Conservation (phyloP, 1,140 invertebrate genomes). For the Formica exsecta region DNA sequence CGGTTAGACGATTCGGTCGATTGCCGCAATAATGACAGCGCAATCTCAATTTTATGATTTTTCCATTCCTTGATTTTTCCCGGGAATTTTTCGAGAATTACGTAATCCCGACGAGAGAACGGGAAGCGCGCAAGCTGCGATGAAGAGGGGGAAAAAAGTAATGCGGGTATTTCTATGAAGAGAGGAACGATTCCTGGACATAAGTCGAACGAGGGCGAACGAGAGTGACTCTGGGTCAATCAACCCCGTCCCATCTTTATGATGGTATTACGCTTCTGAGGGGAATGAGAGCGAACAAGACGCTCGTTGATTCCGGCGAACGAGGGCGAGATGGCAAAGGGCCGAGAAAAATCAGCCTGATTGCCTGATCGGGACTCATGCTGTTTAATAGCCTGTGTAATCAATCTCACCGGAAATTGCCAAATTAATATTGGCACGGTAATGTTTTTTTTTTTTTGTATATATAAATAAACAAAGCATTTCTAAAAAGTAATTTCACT, state of each 20-base stretch:
- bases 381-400: constrained; percentile 31
- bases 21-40: constrained; percentile 2
- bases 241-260: constrained; percentile 31
- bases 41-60: constrained; percentile 46
- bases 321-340: not conserved
- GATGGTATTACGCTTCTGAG: constrained; percentile 37
- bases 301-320: constrained; percentile 19
- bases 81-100: constrained; percentile 50
- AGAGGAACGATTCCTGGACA: constrained; percentile 21
- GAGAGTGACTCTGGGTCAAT: constrained; percentile 47
- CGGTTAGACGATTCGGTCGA: not conserved
- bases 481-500: no score
- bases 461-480: no score
- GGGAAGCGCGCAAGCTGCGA: not conserved
- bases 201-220: constrained; percentile 36
- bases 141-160: not conserved
- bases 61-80: constrained; percentile 13
- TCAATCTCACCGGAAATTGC: not conserved
- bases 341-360: constrained; percentile 38
- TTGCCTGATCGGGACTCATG: not conserved
- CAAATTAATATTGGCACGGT: not conserved
- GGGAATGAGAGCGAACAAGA: constrained; percentile 1
- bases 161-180: constrained; percentile 14
- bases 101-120: constrained; percentile 14
- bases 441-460: not conserved